Conservation (phyloP, 37 sponge, comb jelly and placozoan species). For the Ephydatia muelleri region DNA sequence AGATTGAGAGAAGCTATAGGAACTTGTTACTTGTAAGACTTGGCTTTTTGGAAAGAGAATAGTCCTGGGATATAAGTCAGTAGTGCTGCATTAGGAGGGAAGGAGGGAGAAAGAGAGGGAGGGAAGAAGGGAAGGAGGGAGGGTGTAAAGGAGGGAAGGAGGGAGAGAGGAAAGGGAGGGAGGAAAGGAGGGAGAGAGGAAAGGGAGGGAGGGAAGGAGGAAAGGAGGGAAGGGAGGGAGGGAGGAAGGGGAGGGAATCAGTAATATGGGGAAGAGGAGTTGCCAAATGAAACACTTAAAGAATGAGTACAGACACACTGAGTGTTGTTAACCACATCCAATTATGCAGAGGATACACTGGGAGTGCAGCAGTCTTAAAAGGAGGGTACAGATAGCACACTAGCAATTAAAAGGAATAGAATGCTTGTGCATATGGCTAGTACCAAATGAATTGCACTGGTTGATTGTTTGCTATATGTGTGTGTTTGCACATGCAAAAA, state of each 20-base stretch:
- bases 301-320: too few relatives aligned
- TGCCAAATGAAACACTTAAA: too few relatives aligned
- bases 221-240: background rate
- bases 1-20: background rate
- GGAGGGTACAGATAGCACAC: too few relatives aligned
- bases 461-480: too few relatives aligned
- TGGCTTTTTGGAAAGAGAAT: background rate
- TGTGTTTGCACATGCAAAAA: too few relatives aligned
- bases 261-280: too few relatives aligned
- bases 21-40: background rate
- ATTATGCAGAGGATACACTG: too few relatives aligned
- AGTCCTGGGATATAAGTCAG: background rate
- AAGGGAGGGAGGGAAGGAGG: background rate
- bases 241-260: background rate
- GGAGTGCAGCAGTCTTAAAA: too few relatives aligned
- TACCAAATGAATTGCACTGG: too few relatives aligned
- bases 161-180: background rate
- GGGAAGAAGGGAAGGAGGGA: slow-evolving; percentile 2
- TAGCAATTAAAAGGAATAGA: too few relatives aligned
- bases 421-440: too few relatives aligned
- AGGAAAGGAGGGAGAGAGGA: background rate
- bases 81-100: background rate
- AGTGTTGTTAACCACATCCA: too few relatives aligned
- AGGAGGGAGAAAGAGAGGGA: background rate
- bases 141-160: background rate